Evolutionary conservation across 2,888 invertebrate genomes (phyloP), one percentile per base, ranked within the genome.

Genomic region (Omphaloscelis lunosa): DNA sequence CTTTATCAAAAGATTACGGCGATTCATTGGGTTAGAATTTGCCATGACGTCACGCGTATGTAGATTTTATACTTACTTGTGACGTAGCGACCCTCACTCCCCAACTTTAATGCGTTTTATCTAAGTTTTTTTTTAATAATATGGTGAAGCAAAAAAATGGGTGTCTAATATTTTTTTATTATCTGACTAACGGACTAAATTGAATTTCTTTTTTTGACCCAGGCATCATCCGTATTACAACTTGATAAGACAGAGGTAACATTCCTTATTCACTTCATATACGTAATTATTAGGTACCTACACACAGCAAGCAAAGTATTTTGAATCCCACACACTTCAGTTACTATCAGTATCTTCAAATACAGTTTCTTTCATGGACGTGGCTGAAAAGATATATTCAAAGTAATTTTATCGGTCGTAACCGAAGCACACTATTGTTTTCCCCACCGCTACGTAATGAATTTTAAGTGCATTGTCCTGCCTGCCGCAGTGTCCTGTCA

Each of bases 401-500:
- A 72, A 77, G 68, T 77, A 62, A 66, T 84, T 59, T 92, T 92
- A 93, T 94, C 93, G 89, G 90, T 90, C 87, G 87, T 65, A 84
- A 84, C 80, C 79, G 81, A 88, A 87, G 90, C 89, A 88, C 87
- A 88, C 90, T 91, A 93, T 93, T 94, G 93, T 95, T 93, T 92
- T 91, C 86, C 88, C 84, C 88, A 90, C 86, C 81, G 89, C 85
- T 90, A 92, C 88, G 87, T 91, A 91, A 93, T 92, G 91, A 89
- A 94, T 92, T 92, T 89, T 88, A 91, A 92, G 93, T 93, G 92
- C 93, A 93, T 93, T 93, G 92, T 94, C 93, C 93, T 91, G 88
- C 85, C 84, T 79, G 88, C 83, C 86, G 75, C 88, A 85, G 82
- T 88, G 90, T 90, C 90, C 92, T 89, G 87, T 87, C 86, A 82